Conservation (phyloP, 2,888 invertebrate species). For the Drepana falcataria region DNA sequence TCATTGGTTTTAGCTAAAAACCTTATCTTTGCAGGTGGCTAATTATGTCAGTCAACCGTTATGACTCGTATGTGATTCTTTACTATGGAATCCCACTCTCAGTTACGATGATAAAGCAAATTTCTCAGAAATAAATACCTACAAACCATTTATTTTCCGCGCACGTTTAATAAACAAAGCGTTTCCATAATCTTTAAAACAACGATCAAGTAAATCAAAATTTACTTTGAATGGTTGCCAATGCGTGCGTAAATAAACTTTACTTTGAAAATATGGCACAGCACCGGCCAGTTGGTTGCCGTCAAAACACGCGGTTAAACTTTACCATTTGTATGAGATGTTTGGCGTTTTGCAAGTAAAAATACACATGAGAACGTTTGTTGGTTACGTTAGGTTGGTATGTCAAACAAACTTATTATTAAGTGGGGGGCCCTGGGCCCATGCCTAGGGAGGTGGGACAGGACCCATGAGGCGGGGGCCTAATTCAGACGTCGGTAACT, state of each 20-base stretch:
- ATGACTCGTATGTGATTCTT: too few species aligned
- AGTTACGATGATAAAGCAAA: too few species aligned
- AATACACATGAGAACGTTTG: not conserved
- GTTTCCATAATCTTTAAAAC: conserved; percentile 3
- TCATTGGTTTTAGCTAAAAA: too few species aligned
- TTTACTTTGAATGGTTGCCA: conserved; percentile 44
- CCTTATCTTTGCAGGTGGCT: too few species aligned
- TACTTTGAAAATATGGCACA: conserved; percentile 17
- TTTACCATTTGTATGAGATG: conserved; percentile 12
- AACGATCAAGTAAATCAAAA: conserved; percentile 36
- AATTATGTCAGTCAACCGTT: too few species aligned
- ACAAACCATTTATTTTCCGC: not conserved
- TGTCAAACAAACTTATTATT: conserved; percentile 15
- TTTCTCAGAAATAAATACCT: too few species aligned
- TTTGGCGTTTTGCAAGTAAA: conserved; percentile 1
- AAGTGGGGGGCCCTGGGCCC: too few species aligned
- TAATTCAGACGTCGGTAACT: too few species aligned
- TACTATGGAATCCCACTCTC: too few species aligned
- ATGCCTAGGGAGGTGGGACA: too few species aligned
- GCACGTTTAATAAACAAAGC: conserved; percentile 1
- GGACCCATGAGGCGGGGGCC: too few species aligned
- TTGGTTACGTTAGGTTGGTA: conserved; percentile 7
- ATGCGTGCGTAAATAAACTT: conserved; percentile 34
- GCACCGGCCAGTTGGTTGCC: conserved; percentile 17
- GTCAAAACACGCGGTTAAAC: conserved; percentile 17